These are phyloP conservation scores for Ophioderma brevispina DNA, from an alignment of 35 echinoderm and acorn worm species.

Conservation along the genomic window DNA sequence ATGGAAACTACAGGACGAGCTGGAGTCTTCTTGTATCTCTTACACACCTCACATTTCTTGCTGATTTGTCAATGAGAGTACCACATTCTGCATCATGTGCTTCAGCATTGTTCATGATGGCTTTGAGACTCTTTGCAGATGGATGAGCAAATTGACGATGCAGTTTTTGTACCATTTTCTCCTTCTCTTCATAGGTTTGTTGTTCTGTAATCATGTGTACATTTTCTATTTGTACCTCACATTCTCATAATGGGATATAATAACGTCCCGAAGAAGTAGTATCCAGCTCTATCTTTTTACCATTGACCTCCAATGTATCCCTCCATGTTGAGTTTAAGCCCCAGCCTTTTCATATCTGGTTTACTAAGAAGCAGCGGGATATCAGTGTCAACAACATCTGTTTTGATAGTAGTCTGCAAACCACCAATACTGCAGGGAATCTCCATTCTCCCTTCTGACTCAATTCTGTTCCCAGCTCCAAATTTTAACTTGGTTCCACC, in stretches of 20 bases:
- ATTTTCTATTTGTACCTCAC: slow-evolving; percentile 26
- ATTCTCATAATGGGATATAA: slow-evolving; percentile 19
- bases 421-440: slow-evolving; percentile 43
- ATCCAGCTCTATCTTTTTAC: slow-evolving; percentile 30
- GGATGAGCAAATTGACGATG: slow-evolving; percentile 30
- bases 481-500: slow-evolving; percentile 56
- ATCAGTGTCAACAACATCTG: slow-evolving; percentile 53
- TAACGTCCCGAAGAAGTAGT: slow-evolving; percentile 31
- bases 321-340: slow-evolving; percentile 47
- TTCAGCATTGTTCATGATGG: slow-evolving; percentile 20
- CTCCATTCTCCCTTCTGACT: slow-evolving; percentile 22
- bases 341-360: slow-evolving; percentile 41
- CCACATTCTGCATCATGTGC: slow-evolving; percentile 9
- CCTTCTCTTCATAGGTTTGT: slow-evolving; percentile 17
- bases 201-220: slow-evolving; percentile 13
- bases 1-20: slow-evolving; percentile 37
- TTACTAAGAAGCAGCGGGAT: slow-evolving; percentile 50
- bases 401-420: neutral
- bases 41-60: slow-evolving; percentile 65
- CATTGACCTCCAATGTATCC: slow-evolving; percentile 53
- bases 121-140: slow-evolving; percentile 15
- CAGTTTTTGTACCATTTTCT: slow-evolving; percentile 34
- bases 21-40: slow-evolving; percentile 52
- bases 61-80: slow-evolving; percentile 42
- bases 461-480: slow-evolving; percentile 41